Percentiles rank a stretch among this genome's conserved stretches.
Evolutionary conservation across 2,113 vertebrate genomes (phyloP).

Genomic region (Callionymus lyra): DNA sequence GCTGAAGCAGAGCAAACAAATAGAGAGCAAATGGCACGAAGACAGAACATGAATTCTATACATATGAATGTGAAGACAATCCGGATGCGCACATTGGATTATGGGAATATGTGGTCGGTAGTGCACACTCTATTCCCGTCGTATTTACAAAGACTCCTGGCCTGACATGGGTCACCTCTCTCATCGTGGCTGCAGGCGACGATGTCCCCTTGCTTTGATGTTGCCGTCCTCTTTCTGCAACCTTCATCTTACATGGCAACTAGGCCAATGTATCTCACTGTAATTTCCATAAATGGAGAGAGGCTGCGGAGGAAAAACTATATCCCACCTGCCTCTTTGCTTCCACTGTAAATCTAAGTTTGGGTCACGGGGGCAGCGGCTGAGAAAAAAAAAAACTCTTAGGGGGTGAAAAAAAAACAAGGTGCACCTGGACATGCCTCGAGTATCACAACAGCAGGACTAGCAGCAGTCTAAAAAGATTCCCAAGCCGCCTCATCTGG

Average conservation of each 20-base stretch:
- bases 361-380: no score
- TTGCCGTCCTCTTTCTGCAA: constrained; percentile 25
- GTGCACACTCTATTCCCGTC: constrained; percentile 6
- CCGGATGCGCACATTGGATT: not conserved
- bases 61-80: constrained; percentile 2
- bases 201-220: constrained; percentile 36
- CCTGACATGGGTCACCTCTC: constrained; percentile 39
- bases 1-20: constrained; percentile 19
- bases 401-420: no score
- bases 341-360: no score
- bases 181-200: constrained; percentile 34
- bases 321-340: no score
- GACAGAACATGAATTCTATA: not conserved
- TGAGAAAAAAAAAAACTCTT: no score
- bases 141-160: constrained; percentile 21
- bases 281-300: constrained; percentile 8
- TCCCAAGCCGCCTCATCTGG: no score
- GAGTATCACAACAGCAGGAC: no score
- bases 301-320: not conserved
- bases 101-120: constrained; percentile 12
- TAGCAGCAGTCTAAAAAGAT: no score
- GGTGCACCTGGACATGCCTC: no score
- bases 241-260: constrained; percentile 14
- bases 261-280: constrained; percentile 10
- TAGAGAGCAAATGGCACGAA: constrained; percentile 4